Evolutionary conservation across 2,113 vertebrate species (phyloP), one percentile per base, ranked within the genome.

Genomic region (Xenopus borealis): DNA sequence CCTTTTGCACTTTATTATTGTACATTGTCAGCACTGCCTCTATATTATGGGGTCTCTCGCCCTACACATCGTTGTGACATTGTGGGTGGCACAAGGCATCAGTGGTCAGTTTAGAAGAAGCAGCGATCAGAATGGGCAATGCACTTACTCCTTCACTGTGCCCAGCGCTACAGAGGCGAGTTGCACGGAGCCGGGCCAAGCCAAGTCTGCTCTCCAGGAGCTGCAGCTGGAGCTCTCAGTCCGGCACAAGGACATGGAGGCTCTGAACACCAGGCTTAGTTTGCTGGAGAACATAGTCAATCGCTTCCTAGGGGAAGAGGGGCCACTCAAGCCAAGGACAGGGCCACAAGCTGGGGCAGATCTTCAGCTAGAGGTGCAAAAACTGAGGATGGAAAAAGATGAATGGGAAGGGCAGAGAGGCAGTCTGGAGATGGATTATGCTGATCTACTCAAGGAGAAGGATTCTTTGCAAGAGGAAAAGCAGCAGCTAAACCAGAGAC

Each of bases 91-190:
- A 0, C 83, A 79, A 0, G 91, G 64, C 79, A 91, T 88, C 79
- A 81, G 79, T 10, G 92, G 92, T 3, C 78, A 86, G 65, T 81
- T 95, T 69, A 88, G 78, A 59, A 92, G 89, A 20, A 84, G 82
- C 1, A 93, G 91, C 0, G 89, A 94, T 82, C 80, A 71, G 11
- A 72, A 81, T 0, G 93, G 94, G 2, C 89, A 83, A 4, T 97
- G 95, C 81, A 94, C 92, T 47, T 98, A 96, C 81, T 94, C 88
- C 75, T 98, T 98, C 83, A 88, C 80, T 0, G 93, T 98, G 5
- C 85, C 90, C 82, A 94, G 94, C 76, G 93, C 92, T 0, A 52
- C 11, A 0, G 95, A 96, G 79, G 71, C 85, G 73, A 90, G 89
- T 83, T 98, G 96, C 83, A 89, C 94, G 0, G 82, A 82, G 40